phyloP scores from a whole-genome alignment of 2,113 vertebrate species.

The Neotragus pygmaeus region DNA sequence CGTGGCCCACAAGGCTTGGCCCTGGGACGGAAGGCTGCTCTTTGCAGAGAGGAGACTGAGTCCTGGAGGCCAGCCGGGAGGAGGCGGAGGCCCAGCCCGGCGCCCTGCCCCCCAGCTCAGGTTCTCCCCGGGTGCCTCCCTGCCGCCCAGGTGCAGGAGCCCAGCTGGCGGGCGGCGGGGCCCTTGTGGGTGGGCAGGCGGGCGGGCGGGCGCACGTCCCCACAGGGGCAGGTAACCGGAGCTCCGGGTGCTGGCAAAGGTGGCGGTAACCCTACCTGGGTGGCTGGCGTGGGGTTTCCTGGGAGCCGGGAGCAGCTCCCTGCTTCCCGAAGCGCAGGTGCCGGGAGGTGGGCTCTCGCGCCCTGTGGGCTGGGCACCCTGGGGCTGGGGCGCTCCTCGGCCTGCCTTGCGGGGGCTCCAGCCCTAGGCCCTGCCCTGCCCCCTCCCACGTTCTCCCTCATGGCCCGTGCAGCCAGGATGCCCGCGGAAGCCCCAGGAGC shows the following conservation, averaged over 20 bases:
- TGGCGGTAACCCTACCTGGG: constrained; percentile 59
- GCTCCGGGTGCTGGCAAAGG: neutral
- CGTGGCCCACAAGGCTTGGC: accelerated
- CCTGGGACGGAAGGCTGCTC: accelerated
- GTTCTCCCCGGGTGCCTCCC: constrained; percentile 21
- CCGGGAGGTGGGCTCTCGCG: accelerated
- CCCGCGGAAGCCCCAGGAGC: accelerated
- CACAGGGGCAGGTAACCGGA: constrained; percentile 60
- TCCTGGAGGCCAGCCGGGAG: neutral
- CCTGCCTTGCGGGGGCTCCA: accelerated
- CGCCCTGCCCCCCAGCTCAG: neutral
- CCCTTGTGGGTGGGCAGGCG: neutral
- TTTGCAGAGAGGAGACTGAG: neutral
- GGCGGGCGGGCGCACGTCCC: neutral
- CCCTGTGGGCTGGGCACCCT: neutral
- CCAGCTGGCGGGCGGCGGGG: constrained; percentile 64
- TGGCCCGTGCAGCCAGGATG: accelerated
- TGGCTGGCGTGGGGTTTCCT: constrained; percentile 40
- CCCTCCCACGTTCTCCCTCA: accelerated
- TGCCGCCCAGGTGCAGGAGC: constrained; percentile 36
- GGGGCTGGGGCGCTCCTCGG: neutral
- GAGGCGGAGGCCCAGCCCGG: neutral
- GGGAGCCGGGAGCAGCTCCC: neutral
- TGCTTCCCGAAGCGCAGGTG: neutral
- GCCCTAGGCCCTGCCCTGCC: too few species aligned